These are phyloP conservation scores for Drosophila sproati DNA, from an alignment of 1,140 invertebrate species.

Conservation along the genomic window DNA sequence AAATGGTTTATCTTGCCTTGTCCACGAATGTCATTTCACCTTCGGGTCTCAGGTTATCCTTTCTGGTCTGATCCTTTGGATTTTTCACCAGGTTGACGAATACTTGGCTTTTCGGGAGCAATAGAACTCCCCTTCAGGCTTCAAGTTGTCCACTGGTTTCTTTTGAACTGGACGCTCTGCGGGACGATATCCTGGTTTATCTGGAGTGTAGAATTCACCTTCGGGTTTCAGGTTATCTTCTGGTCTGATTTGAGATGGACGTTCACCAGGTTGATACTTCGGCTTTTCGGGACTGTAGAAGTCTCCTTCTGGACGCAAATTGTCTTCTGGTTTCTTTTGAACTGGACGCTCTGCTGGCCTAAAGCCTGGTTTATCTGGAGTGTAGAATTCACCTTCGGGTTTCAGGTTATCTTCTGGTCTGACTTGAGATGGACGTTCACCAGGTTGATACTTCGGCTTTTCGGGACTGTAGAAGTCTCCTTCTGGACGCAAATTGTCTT, in stretches of 20 bases:
- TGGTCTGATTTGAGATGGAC: conserved; percentile 82
- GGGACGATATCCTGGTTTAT: conserved; percentile 57
- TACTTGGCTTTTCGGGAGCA: conserved; percentile 21
- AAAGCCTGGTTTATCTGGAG: no score
- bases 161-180: conserved; percentile 59
- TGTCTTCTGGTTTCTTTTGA: no score
- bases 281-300: no score
- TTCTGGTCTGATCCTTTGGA: conserved; percentile 86
- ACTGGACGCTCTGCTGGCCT: no score
- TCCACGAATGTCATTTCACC: conserved; percentile 48
- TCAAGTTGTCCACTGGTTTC: conserved; percentile 35
- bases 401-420: no score
- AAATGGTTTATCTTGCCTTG: conserved; percentile 80
- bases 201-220: conserved; percentile 85
- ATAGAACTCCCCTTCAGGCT: conserved; percentile 11
- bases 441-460: no score
- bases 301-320: no score
- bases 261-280: conserved; percentile 84
- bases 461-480: conserved; percentile 86
- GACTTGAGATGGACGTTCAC: no score
- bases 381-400: no score
- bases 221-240: conserved; percentile 56
- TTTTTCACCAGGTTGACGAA: conserved; percentile 86
- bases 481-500: conserved; percentile 86
- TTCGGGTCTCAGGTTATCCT: conserved; percentile 86